Evolutionary conservation across 2,113 vertebrate genomes (phyloP).

Genomic region (Chamaea fasciata): DNA sequence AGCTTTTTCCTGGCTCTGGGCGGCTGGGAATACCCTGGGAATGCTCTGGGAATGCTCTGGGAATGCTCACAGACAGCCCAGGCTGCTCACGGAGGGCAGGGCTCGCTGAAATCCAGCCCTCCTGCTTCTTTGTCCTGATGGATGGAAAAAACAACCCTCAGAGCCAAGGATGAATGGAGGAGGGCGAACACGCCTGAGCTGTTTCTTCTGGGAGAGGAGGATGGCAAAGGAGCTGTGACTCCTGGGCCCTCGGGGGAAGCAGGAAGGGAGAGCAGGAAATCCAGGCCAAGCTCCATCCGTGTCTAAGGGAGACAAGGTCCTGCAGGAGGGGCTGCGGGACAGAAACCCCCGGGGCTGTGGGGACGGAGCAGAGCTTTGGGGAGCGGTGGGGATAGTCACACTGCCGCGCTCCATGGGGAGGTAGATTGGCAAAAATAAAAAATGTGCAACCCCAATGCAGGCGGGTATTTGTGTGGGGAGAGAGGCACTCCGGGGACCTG

Average conservation of each 20-base stretch:
- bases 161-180: background rate
- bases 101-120: background rate
- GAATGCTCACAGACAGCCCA: background rate
- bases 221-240: background rate
- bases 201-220: background rate
- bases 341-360: background rate
- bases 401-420: rapidly evolving
- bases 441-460: background rate
- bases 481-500: background rate
- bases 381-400: rapidly evolving
- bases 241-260: background rate
- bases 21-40: background rate
- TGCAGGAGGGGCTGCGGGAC: background rate
- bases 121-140: background rate
- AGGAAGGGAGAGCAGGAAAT: background rate
- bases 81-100: background rate
- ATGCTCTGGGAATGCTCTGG: background rate
- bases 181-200: background rate
- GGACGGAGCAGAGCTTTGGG: background rate
- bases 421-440: background rate
- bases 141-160: background rate
- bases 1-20: background rate
- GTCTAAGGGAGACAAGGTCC: rapidly evolving
- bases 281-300: background rate
- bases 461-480: background rate